phyloP scores from a whole-genome alignment of 2,797 vertebrate genomes.

The Numenius phaeopus region DNA sequence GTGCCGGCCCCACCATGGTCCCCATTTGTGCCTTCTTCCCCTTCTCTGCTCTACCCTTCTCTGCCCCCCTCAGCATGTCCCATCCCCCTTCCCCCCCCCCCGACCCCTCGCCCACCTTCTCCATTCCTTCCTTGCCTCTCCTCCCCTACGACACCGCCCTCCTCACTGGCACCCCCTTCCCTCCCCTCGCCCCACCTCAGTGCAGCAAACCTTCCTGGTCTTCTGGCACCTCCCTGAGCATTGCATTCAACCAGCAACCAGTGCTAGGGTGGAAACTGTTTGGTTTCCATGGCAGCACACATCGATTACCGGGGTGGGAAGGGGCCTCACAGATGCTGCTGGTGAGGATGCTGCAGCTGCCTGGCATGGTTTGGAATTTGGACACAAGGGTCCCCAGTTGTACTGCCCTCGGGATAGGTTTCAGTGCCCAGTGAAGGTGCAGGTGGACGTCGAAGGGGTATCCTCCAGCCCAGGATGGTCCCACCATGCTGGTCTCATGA shows the following conservation, averaged over 20 bases:
- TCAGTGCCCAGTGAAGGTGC: background rate
- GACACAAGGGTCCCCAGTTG: fast-evolving
- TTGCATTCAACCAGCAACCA: background rate
- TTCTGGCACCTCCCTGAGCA: background rate
- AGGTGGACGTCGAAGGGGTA: too few species aligned
- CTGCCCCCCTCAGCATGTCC: background rate
- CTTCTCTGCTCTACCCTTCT: background rate
- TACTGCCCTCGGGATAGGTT: fast-evolving
- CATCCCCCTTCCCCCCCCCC: too few species aligned
- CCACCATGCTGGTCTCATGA: background rate
- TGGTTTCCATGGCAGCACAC: constrained; percentile 55
- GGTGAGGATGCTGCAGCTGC: background rate
- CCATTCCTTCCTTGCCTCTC: background rate
- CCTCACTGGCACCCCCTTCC: fast-evolving
- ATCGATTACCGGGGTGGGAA: background rate
- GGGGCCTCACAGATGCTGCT: background rate
- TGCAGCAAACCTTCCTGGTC: background rate
- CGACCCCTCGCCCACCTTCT: background rate
- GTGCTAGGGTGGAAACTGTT: background rate
- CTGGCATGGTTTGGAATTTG: background rate
- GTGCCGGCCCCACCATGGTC: background rate
- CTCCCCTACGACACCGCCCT: background rate
- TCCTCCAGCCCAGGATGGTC: background rate
- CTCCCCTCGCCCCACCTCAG: background rate
- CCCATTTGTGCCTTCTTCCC: background rate